Evolutionary conservation across 2,797 vertebrate genomes (phyloP), one percentile per base, ranked within the genome.

Genomic region (Cuculus canorus): DNA sequence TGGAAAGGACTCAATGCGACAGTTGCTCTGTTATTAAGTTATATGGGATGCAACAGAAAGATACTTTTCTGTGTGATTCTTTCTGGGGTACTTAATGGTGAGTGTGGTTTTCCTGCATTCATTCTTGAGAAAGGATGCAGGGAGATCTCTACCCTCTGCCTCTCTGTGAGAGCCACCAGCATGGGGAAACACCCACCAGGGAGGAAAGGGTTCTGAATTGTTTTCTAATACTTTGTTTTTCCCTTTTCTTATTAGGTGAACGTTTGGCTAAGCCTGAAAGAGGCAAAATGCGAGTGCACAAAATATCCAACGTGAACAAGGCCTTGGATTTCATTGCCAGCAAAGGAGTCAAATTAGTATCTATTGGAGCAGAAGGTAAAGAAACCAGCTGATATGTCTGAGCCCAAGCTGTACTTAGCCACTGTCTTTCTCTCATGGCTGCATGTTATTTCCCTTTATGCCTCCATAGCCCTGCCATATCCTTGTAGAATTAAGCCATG

Each of bases 251-350:
- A 48, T 9, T 82, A 99, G 98, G 98, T 60, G 98, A 99, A 94
- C 98, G 98, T 90, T 96, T 99, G 97, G 98, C 98, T 91, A 99
- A 99, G 94, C 98, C 98, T 17, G 98, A 99, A 96, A 97, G 98
- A 96, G 98, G 98, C 91, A 99, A 99, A 96, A 99, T 99, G 98
- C 96, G 98, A 63, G 98, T 99, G 33, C 98, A 99, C 96, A 99
- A 99, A 97, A 99, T 99, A 95, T 99, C 98, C 92, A 99, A 99
- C 3, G 98, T 99, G 88, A 99, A 99, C 97, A 99, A 99, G 97
- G 98, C 98, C 83, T 97, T 99, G 95, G 98, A 98, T 93, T 99
- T 99, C 96, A 99, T 99, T 94, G 98, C 98, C 96, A 98, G 98
- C 97, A 99, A 99, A 97, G 98, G 98, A 77, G 98, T 99, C 90